Percentiles rank a stretch among this genome's conserved stretches.
Conservation (phyloP, 2,888 invertebrate genomes). For the Phalera bucephala region DNA sequence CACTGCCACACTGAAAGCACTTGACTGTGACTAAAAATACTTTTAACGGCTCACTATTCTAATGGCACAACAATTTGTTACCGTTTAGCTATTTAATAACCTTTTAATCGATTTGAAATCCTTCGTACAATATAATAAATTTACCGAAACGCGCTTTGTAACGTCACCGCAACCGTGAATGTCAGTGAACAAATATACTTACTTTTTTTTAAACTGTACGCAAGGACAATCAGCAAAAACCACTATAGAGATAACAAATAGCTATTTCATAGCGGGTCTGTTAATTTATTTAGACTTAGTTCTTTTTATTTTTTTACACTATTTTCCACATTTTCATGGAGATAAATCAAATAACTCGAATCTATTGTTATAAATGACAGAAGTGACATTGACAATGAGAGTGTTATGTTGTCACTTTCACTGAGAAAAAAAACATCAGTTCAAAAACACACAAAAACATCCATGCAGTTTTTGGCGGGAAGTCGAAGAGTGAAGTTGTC, state of each 20-base stretch:
- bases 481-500: no score
- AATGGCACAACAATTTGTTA: conserved; percentile 8
- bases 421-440: conserved; percentile 5
- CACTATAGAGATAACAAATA: conserved; percentile 10
- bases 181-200: conserved; percentile 36
- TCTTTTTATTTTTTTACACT: conserved; percentile 19
- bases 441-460: conserved; percentile 5
- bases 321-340: conserved; percentile 15
- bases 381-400: conserved; percentile 10
- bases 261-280: conserved; percentile 27
- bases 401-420: conserved; percentile 7
- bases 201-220: conserved; percentile 18
- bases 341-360: background rate
- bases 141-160: conserved; percentile 29
- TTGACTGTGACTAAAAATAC: background rate
- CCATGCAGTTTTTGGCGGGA: background rate
- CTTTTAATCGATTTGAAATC: conserved; percentile 16
- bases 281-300: no score
- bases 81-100: conserved; percentile 15
- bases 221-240: conserved; percentile 9
- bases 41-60: background rate
- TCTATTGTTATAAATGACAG: conserved; percentile 1
- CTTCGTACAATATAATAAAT: background rate
- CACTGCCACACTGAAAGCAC: background rate
- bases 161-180: conserved; percentile 52